Percentiles rank a stretch among this genome's conserved stretches.
Evolutionary conservation across 2,113 vertebrate genomes (phyloP).

Genomic region (Crocuta crocuta): DNA sequence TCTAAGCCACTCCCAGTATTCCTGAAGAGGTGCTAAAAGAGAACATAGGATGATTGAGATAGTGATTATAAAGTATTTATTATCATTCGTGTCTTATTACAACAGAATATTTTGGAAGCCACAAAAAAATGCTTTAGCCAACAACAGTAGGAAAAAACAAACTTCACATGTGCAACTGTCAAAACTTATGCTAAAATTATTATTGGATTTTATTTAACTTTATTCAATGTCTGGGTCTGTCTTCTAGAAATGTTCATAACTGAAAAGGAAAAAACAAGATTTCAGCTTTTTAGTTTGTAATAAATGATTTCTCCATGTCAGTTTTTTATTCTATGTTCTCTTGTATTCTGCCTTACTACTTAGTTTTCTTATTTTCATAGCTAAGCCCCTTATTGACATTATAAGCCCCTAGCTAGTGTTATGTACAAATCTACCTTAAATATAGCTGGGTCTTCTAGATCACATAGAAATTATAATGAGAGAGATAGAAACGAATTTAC

Average conservation of each 20-base stretch:
- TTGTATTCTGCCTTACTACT: neutral
- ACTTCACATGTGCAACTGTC: conserved; percentile 71
- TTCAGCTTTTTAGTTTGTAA: neutral
- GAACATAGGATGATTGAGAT: neutral
- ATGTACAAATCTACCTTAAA: neutral
- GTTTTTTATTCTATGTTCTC: conserved; percentile 21
- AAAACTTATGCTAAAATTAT: conserved; percentile 72
- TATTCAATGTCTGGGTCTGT: conserved; percentile 52
- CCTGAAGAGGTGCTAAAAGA: conserved; percentile 10
- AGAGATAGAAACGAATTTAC: neutral
- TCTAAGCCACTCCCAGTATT: neutral
- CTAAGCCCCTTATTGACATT: neutral
- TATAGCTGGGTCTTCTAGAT: neutral
- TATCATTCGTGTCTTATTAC: conserved; percentile 66
- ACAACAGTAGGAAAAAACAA: conserved; percentile 76
- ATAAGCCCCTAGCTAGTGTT: neutral
- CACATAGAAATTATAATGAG: neutral
- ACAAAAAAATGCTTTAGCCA: conserved; percentile 47
- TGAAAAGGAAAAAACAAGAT: conserved; percentile 48
- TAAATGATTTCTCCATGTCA: neutral
- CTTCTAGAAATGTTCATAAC: conserved; percentile 46
- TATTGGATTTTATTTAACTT: conserved; percentile 71
- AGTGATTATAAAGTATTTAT: conserved; percentile 52
- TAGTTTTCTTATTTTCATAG: neutral
- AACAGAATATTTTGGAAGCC: conserved; percentile 67